These are phyloP conservation scores for Sylvietta virens DNA, from an alignment of 2,113 vertebrate genomes.

Conservation along the genomic window DNA sequence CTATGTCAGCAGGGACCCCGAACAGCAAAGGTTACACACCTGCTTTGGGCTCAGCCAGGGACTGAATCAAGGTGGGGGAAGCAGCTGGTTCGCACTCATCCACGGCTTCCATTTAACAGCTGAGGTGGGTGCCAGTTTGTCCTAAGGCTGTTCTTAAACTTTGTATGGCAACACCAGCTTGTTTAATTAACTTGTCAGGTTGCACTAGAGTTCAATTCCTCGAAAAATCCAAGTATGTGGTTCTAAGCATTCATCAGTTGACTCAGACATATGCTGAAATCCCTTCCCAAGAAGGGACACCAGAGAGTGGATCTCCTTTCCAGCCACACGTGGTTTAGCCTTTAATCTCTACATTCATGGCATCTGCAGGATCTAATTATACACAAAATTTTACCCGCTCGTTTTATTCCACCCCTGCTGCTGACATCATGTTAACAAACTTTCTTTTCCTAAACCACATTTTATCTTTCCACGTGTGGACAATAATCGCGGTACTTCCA, in stretches of 20 bases:
- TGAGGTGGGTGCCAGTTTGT: too few relatives aligned
- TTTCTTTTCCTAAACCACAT: background rate
- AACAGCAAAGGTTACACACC: background rate
- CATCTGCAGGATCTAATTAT: background rate
- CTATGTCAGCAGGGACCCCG: accelerated
- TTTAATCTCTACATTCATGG: background rate
- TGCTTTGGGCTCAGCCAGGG: background rate
- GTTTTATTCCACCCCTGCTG: background rate
- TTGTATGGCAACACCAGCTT: accelerated
- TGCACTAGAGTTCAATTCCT: background rate
- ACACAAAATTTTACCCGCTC: background rate
- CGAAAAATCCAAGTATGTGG: background rate
- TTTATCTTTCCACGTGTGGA: accelerated
- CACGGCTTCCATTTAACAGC: background rate
- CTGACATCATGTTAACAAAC: background rate
- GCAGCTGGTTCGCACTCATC: background rate
- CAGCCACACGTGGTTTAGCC: accelerated
- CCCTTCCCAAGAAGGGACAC: background rate
- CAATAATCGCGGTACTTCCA: accelerated
- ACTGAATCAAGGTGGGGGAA: background rate
- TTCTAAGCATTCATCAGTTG: accelerated
- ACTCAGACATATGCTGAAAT: background rate
- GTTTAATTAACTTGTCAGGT: too few relatives aligned
- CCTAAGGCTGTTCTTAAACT: too few relatives aligned
- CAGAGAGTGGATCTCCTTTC: accelerated